Conservation (phyloP, 2,888 invertebrate species). For the Hydropsyche betteni region DNA sequence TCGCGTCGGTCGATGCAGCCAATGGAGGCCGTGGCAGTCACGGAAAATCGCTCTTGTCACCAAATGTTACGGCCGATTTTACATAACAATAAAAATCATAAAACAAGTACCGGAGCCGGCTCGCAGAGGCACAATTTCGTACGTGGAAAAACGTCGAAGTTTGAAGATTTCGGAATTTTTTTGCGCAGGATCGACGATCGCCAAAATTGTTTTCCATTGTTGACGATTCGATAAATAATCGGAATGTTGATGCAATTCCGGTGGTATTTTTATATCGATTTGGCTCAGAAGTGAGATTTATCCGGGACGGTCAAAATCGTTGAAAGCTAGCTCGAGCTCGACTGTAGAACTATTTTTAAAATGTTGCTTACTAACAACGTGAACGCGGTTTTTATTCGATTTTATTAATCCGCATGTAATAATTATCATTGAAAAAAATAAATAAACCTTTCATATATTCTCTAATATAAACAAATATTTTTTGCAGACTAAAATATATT, state of each 20-base stretch:
- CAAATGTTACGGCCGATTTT: conserved; percentile 17
- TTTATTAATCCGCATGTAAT: too few species aligned
- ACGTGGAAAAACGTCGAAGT: too few species aligned
- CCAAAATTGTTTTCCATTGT: too few species aligned
- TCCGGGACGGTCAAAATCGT: conserved; percentile 10
- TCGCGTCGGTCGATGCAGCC: background rate
- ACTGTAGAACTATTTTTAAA: conserved; percentile 15
- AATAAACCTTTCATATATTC: too few species aligned
- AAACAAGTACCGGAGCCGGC: background rate
- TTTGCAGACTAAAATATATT: background rate
- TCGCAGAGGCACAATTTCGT: background rate
- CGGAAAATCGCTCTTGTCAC: conserved; percentile 13
- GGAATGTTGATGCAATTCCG: conserved; percentile 13
- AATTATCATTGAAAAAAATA: too few species aligned
- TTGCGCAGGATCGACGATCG: too few species aligned
- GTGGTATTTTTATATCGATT: conserved; percentile 19
- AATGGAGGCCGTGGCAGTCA: conserved; percentile 12
- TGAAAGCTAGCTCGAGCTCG: conserved; percentile 6
- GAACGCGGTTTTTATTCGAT: background rate
- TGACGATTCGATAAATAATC: background rate
- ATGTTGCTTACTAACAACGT: conserved; percentile 10
- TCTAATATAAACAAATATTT: too few species aligned
- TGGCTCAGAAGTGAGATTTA: conserved; percentile 18
- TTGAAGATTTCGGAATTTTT: too few species aligned
- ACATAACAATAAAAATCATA: background rate